phyloP scores from a whole-genome alignment of 2,888 invertebrate genomes.

The Conistra vaccinii region DNA sequence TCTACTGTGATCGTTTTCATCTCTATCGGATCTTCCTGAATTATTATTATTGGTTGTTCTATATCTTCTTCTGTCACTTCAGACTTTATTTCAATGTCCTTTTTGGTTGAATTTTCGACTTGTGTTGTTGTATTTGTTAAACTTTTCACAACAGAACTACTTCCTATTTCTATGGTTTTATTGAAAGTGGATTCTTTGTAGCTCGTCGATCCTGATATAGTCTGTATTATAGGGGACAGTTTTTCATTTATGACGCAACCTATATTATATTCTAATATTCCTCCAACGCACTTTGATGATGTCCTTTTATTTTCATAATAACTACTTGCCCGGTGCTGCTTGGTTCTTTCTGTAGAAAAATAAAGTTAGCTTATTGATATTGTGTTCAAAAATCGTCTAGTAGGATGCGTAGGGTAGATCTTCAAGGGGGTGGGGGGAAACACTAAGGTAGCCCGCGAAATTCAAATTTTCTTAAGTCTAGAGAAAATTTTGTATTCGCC shows the following conservation, averaged over 20 bases:
- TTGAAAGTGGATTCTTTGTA: constrained; percentile 58
- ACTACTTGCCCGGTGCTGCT: constrained; percentile 55
- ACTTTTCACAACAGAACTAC: constrained; percentile 66
- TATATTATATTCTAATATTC: constrained; percentile 67
- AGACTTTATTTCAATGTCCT: constrained; percentile 30
- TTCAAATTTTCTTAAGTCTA: neutral
- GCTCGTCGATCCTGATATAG: constrained; percentile 75
- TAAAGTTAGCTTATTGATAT: neutral
- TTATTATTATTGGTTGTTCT: constrained; percentile 41
- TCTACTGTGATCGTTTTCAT: neutral
- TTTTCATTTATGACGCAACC: constrained; percentile 73
- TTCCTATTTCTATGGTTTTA: constrained; percentile 73
- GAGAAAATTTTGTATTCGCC: neutral
- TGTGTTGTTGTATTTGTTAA: constrained; percentile 72
- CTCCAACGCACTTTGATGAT: constrained; percentile 82
- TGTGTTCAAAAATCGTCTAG: neutral
- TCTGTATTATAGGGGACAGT: constrained; percentile 80
- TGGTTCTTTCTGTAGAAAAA: constrained; percentile 72
- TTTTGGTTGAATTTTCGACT: constrained; percentile 62
- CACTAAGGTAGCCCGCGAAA: neutral
- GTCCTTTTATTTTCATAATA: constrained; percentile 76
- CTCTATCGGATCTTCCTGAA: constrained; percentile 25
- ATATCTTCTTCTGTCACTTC: constrained; percentile 38
- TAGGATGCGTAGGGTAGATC: neutral
- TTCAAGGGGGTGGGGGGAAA: neutral